These are phyloP conservation scores for Bostrychus sinensis DNA, from an alignment of 2,113 vertebrate genomes.

Conservation along the genomic window DNA sequence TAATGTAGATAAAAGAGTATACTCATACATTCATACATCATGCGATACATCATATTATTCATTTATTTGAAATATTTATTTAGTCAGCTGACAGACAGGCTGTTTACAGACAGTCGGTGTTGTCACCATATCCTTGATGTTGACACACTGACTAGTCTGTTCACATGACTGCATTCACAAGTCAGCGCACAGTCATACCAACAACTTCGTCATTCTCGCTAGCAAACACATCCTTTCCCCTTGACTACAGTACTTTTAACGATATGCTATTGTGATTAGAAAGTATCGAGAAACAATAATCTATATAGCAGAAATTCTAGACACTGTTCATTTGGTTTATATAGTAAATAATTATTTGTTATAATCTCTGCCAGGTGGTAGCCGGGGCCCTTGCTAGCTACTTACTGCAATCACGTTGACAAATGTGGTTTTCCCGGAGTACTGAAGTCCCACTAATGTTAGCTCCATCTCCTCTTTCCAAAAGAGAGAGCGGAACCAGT, in stretches of 20 bases:
- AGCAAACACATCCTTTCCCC: not conserved
- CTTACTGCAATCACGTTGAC: conserved; percentile 87
- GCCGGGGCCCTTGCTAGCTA: conserved; percentile 52
- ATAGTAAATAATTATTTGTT: not conserved
- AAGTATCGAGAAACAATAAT: fast-evolving
- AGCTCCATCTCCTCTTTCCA: conserved; percentile 94
- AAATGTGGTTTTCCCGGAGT: conserved; percentile 90
- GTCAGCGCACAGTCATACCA: conserved; percentile 33
- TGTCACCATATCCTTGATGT: conserved; percentile 25
- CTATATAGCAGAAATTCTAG: fast-evolving
- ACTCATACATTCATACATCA: too few relatives aligned
- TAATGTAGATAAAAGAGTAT: too few relatives aligned
- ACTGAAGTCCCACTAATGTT: conserved; percentile 88
- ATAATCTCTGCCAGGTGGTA: conserved; percentile 28
- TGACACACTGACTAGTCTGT: conserved; percentile 39
- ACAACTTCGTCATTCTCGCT: conserved; percentile 42
- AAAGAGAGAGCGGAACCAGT: conserved; percentile 88
- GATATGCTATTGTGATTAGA: not conserved
- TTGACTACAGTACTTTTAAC: not conserved
- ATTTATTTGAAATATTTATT: not conserved
- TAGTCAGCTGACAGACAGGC: not conserved
- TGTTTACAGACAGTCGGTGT: conserved; percentile 19
- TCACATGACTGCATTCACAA: conserved; percentile 58
- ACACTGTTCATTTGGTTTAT: too few relatives aligned
- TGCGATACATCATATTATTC: not conserved